Evolutionary conservation across 2,113 vertebrate genomes (phyloP), one percentile per base, ranked within the genome.

Genomic region (Cyprinus carpio): DNA sequence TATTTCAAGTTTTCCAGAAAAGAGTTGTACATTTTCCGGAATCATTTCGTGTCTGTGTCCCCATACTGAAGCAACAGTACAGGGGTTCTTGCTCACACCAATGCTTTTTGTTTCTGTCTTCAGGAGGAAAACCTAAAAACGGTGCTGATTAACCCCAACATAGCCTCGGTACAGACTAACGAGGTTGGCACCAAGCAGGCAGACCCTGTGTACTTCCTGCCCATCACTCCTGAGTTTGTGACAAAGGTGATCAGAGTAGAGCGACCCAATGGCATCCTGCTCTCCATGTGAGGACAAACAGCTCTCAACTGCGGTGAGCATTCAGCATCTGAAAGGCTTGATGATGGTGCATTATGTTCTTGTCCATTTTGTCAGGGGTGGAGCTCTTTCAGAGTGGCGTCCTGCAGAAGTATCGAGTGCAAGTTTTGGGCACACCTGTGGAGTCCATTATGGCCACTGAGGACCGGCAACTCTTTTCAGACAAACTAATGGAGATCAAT

Each of bases 121-220:
- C 87, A 99, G 98, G 98, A 99, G 91, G 97, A 99, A 93, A 98
- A 97, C 86, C 89, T 99, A 85, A 96, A 96, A 93, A 96, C 93
- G 0, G 96, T 99, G 82, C 94, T 99, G 60, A 99, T 99, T 97
- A 99, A 99, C 89, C 97, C 98, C 34, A 99, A 99, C 89, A 99
- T 99, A n/a, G 97, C 98, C 46, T 99, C 98, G 0, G 98, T 99
- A 84, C 98, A 99, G 93, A 99, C 98, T 87, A 99, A 99, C 2
- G 97, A 99, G 89, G 95, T 95, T 74, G 98, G 97, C 65, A 82
- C 94, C 85, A 99, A 99, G 92, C 97, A 98, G 90, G 97, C 97
- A 0, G 97, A 99, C 89, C 90, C 95, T 0, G 97, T 99, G 84
- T 99, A 99, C 93, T 99, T 99, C 89, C 95, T 99, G 29, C 98